Base-by-base conservation (phyloP, 1,140 invertebrate genomes). In the Rhyacophila brunnea region DNA sequence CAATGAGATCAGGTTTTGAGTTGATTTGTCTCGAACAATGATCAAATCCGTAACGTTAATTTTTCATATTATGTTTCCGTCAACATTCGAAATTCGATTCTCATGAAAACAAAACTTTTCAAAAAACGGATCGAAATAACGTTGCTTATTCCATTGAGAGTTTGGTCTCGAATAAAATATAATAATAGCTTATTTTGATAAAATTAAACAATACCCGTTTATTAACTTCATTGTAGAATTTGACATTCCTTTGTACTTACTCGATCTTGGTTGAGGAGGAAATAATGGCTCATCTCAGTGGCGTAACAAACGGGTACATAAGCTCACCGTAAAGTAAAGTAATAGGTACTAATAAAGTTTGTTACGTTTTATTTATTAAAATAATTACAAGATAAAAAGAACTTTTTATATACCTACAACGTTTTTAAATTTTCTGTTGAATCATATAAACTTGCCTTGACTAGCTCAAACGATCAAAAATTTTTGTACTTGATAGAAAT, bases 151-250 rank as follows among this genome's bases (percentile, higher is more conserved):
- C 23, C 23, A 5, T 5, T 28, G 9, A 28, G 23, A 28, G 23
- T 28, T 28, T 9, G 3, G 3, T 28, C 23, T 28, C 23, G 9
- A 28, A 28, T 28, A 28, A 28, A 28, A 38, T 34, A 40, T 56
- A 56, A 56, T 56, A 56, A 56, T 44, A 32, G 44, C 45, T 38
- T 48, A 47, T 48, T 59, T 54, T 47, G 48, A 13, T 13, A 18
- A 50, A 56, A 64, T 64, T 64, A 64, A 64, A 64, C 61, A 64
- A 64, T 64, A 47, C 23, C 32, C 36, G 61, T 50, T 64, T 59
- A 64, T 59, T 59, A 64, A 46, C 15, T 32, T 17, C 35, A 64
- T 64, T 64, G 61, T 64, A n/a, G 52, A 52, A 43, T 18, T 61
- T 50, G 17, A 35, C 50, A 36, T 54, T 60, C 60, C 20, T 51